Evolutionary conservation across 2,888 invertebrate species (phyloP).

Genomic region (Agrotis puta): DNA sequence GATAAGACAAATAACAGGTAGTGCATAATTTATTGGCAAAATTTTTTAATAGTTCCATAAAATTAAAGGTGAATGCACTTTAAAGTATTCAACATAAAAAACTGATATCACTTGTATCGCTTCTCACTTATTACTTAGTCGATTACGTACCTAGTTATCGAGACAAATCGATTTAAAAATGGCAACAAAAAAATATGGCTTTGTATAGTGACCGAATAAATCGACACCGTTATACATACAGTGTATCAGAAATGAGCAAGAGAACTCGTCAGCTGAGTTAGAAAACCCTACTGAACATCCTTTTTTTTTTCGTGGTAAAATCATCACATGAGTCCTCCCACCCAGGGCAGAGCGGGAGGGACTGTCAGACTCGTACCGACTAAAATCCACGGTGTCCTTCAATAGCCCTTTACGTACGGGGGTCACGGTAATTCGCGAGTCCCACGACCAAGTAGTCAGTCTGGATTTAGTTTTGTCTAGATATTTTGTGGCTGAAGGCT

Average conservation of each 20-base stretch:
- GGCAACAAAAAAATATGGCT: conserved; percentile 29
- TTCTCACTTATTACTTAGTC: conserved; percentile 46
- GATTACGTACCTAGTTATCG: conserved; percentile 30
- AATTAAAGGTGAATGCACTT: conserved; percentile 47
- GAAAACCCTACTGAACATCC: no score
- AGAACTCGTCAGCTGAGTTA: no score
- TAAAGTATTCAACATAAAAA: conserved; percentile 46
- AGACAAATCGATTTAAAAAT: conserved; percentile 48
- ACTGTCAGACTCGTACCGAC: no score
- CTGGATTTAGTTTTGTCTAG: conserved; percentile 14
- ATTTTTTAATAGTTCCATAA: conserved; percentile 18
- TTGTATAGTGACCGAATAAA: conserved; percentile 4
- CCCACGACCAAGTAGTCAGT: no score
- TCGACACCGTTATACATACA: conserved; percentile 17
- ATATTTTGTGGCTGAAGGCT: background rate
- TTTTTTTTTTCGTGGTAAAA: background rate
- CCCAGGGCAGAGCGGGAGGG: no score
- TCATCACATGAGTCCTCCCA: no score
- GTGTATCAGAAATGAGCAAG: background rate
- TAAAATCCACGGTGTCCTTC: no score
- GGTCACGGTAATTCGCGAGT: no score
- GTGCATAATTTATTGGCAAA: conserved; percentile 3
- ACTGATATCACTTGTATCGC: conserved; percentile 11
- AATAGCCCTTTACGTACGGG: no score
- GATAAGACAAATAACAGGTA: background rate